phyloP scores from a whole-genome alignment of 2,113 vertebrate genomes.

The Cyrtonyx montezumae region DNA sequence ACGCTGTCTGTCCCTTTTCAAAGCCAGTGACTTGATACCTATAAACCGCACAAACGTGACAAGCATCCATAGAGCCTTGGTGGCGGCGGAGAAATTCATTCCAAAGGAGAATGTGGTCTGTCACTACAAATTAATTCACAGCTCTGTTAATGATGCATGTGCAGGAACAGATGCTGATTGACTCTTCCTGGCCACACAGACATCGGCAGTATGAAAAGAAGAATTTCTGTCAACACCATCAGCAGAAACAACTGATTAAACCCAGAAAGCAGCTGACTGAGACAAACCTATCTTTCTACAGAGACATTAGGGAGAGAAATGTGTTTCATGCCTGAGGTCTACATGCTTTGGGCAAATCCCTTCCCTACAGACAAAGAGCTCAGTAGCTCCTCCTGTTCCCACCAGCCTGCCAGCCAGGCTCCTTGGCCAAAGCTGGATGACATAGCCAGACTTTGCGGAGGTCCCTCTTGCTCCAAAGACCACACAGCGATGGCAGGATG shows the following conservation, averaged over 20 bases:
- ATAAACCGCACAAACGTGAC: not conserved
- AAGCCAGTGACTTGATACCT: not conserved
- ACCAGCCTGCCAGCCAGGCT: not conserved
- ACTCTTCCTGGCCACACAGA: constrained; percentile 37
- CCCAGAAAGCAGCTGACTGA: constrained; percentile 27
- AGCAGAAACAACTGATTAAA: constrained; percentile 15
- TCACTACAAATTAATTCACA: constrained; percentile 4
- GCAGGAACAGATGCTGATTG: constrained; percentile 32
- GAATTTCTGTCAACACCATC: not conserved
- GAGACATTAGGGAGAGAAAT: not conserved
- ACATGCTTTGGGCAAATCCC: no score
- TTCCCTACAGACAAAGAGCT: no score
- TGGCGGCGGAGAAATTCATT: not conserved
- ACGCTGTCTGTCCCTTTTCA: not conserved
- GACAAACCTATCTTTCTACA: not conserved
- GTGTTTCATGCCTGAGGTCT: not conserved
- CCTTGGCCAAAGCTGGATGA: not conserved
- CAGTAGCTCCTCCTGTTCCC: not conserved
- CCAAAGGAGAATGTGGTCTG: constrained; percentile 22
- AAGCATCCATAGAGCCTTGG: not conserved
- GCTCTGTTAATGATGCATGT: not conserved
- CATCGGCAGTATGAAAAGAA: constrained; percentile 2
- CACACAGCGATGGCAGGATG: not conserved
- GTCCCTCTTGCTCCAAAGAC: not conserved
- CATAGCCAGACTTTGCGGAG: not conserved